Conservation (phyloP, 2,888 invertebrate species). For the Gryllus longicercus region DNA sequence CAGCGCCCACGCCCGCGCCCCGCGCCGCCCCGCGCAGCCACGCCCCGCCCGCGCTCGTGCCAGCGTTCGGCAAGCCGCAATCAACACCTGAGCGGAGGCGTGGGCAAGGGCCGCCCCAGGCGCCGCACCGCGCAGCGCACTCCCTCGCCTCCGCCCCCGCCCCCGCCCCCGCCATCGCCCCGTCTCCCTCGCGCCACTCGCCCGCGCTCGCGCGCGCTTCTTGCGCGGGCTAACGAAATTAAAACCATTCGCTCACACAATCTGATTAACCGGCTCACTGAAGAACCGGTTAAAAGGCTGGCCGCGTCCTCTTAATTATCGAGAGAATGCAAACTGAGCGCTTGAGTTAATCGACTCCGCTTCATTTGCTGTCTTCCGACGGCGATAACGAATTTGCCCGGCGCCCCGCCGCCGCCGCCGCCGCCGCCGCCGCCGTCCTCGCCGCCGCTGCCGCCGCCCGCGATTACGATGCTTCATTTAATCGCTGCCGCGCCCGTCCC, state of each 20-base stretch:
- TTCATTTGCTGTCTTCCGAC: slow-evolving; percentile 17
- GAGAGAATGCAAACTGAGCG: slow-evolving; percentile 17
- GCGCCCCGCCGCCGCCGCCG: slow-evolving; percentile 5
- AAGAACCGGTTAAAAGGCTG: slow-evolving; percentile 17
- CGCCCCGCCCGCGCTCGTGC: too few relatives aligned
- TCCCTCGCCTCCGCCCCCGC: not conserved
- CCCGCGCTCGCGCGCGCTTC: not conserved
- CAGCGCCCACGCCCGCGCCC: too few relatives aligned
- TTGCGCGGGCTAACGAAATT: not conserved
- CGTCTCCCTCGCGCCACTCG: not conserved
- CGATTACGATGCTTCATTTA: slow-evolving; percentile 17
- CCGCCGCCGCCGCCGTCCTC: not conserved
- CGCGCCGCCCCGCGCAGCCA: too few relatives aligned
- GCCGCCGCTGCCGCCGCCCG: not conserved
- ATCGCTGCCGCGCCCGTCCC: not conserved
- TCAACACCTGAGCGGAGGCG: slow-evolving; percentile 6
- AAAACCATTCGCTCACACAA: slow-evolving; percentile 17
- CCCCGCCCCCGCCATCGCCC: not conserved
- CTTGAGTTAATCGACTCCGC: slow-evolving; percentile 17
- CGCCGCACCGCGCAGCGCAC: not conserved
- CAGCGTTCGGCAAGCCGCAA: not conserved
- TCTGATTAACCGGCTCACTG: slow-evolving; percentile 17
- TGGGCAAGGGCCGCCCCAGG: not conserved
- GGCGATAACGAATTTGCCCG: slow-evolving; percentile 17
- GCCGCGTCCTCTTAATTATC: slow-evolving; percentile 17